Base-by-base conservation (phyloP, 1,140 invertebrate species). In the Theocolax elegans region DNA sequence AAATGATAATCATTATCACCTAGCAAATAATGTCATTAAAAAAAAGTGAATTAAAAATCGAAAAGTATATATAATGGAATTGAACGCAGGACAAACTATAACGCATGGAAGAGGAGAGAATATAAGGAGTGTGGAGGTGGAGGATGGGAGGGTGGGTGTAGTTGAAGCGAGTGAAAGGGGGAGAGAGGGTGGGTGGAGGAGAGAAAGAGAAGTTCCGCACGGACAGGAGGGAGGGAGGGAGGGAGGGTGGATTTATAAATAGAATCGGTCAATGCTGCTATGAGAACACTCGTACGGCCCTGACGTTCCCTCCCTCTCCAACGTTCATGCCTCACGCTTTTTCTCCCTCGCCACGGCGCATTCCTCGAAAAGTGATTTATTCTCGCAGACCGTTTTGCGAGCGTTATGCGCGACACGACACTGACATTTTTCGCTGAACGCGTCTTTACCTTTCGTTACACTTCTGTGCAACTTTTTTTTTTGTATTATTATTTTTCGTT, bases 221-320 rank as follows among this genome's bases (percentile, higher is more conserved):
- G 38, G 27, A 12, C 29, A 40, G 19, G 29, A 35, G 12, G 27
- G 17, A 38, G n/a, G 13, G 42, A 31, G 62, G 53, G 75, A 72
- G 64, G 68, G 63, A 72, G 56, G 53, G 62, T 35, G 46, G 64
- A 77, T 80, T 79, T 82, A 83, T 83, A 82, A 84, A 84, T 83
- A 83, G 80, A 84, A 81, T 74, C 80, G 81, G 81, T 83, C 79
- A 83, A 83, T 83, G 81, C 81, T 84, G 79, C 81, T 80, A 84
- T 81, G 81, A 79, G 81, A 84, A 83, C 79, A 82, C 74, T 75
- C 31, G 44, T 31, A 49, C 25, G 70, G 48, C 64, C 64, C 46
- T 72, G 64, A 62, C 63, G 64, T 15, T n/a, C 12, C 19, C 46
- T 21, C 63, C 35, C 49, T 48, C 48, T 40, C 27, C 53, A 29